A percentile compares a stretch with the other conserved stretches of the same genome.
Conservation (phyloP, 2,797 vertebrate genomes). For the Rhynchotus rufescens region DNA sequence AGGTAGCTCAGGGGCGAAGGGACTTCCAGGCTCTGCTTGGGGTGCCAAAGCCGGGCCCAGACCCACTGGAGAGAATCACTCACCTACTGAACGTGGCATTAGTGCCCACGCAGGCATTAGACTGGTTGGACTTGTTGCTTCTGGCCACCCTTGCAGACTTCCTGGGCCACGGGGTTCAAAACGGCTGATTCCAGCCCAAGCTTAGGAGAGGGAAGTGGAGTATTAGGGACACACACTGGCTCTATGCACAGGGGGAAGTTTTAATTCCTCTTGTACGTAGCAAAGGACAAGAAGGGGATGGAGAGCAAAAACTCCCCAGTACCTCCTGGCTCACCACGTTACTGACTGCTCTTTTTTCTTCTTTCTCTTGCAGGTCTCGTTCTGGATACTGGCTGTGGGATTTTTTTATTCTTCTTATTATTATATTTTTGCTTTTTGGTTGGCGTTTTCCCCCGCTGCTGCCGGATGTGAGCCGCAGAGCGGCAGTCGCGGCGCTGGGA, state of each 20-base stretch:
- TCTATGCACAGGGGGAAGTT: not conserved
- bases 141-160: not conserved
- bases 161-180: not conserved
- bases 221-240: not conserved
- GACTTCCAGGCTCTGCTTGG: not conserved
- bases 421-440: not conserved
- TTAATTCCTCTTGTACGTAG: not conserved
- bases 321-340: not conserved
- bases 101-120: accelerated
- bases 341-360: slow-evolving; percentile 26
- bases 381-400: slow-evolving; percentile 72
- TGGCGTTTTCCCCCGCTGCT: not conserved
- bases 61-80: not conserved
- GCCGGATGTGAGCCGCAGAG: slow-evolving; percentile 62
- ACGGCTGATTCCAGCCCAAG: not conserved
- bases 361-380: slow-evolving; percentile 74
- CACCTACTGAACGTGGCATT: not conserved
- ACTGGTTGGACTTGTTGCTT: not conserved
- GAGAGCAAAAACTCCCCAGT: not conserved
- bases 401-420: slow-evolving; percentile 4
- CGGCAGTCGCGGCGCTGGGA: slow-evolving; percentile 49
- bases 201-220: not conserved
- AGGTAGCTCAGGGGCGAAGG: not conserved
- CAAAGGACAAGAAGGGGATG: not conserved
- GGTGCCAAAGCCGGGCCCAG: not conserved